Evolutionary conservation across 2,888 invertebrate genomes (phyloP).

Genomic region (Lagria hirta): DNA sequence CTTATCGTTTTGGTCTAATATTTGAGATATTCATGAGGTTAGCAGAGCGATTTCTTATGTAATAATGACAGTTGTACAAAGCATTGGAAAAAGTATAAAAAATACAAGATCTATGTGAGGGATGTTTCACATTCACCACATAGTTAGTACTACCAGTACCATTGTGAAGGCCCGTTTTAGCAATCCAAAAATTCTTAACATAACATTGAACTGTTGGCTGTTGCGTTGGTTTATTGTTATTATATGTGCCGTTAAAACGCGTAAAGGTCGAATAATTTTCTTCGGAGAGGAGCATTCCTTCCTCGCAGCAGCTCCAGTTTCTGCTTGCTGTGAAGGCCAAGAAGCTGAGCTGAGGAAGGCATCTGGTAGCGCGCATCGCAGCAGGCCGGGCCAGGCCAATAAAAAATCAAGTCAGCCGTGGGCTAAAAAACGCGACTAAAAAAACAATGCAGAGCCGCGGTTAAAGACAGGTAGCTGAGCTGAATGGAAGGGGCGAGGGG

Average conservation of each 20-base stretch:
- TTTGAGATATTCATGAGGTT: conserved; percentile 7
- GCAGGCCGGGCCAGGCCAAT: conserved; percentile 41
- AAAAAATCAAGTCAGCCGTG: conserved; percentile 48
- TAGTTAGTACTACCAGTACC: no score
- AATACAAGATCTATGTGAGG: neutral
- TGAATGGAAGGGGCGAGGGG: conserved; percentile 45
- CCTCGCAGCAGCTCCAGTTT: conserved; percentile 12
- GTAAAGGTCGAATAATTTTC: conserved; percentile 10
- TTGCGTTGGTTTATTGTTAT: no score
- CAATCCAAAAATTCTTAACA: no score
- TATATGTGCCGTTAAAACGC: conserved; percentile 8
- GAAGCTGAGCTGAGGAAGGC: no score
- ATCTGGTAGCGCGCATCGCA: conserved; percentile 23
- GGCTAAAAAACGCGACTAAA: conserved; percentile 48
- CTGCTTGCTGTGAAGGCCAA: no score
- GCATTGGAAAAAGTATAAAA: neutral
- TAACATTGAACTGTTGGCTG: no score
- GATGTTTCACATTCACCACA: conserved; percentile 2
- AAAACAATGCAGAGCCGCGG: conserved; percentile 52
- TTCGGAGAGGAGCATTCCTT: no score
- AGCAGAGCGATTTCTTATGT: conserved; percentile 9
- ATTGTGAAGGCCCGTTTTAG: no score
- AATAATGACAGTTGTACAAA: neutral
- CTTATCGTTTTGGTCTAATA: no score
- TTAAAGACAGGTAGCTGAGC: conserved; percentile 55